Percentiles rank a stretch among this genome's conserved stretches.
phyloP scores from a whole-genome alignment of 2,797 vertebrate species.

The Coendou prehensilis region DNA sequence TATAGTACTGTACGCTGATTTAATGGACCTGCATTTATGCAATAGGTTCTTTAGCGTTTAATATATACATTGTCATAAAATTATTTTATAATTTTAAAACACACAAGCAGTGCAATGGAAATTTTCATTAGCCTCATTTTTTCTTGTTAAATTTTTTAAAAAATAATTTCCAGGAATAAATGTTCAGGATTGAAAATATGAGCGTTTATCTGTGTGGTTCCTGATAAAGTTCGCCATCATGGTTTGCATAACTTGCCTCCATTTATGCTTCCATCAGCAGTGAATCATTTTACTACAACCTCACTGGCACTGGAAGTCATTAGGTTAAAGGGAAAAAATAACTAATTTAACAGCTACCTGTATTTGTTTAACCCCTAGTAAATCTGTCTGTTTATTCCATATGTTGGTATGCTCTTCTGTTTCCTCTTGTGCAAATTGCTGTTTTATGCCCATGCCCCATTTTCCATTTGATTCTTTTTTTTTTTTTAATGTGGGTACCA shows the following conservation, averaged over 20 bases:
- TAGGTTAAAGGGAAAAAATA: background rate
- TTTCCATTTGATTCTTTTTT: slow-evolving; percentile 18
- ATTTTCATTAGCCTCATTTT: background rate
- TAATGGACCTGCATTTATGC: background rate
- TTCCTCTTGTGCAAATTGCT: slow-evolving; percentile 51
- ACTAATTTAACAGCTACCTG: background rate
- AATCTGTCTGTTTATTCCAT: background rate
- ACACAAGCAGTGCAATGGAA: background rate
- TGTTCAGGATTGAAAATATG: background rate
- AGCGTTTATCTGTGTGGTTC: background rate
- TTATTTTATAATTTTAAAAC: slow-evolving; percentile 35
- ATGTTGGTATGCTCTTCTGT: background rate
- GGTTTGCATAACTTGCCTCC: background rate
- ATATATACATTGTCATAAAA: slow-evolving; percentile 29
- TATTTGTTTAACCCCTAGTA: slow-evolving; percentile 19
- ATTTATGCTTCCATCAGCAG: background rate
- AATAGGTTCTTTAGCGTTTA: background rate
- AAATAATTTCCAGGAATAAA: slow-evolving; percentile 45
- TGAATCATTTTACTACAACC: slow-evolving; percentile 2
- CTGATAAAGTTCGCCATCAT: background rate
- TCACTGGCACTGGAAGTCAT: background rate
- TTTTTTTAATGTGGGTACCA: no score
- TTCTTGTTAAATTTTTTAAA: background rate
- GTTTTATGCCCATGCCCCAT: slow-evolving; percentile 51
- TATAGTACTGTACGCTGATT: background rate